These are phyloP conservation scores for Apis florea DNA, from an alignment of 1,140 invertebrate genomes.

Conservation along the genomic window DNA sequence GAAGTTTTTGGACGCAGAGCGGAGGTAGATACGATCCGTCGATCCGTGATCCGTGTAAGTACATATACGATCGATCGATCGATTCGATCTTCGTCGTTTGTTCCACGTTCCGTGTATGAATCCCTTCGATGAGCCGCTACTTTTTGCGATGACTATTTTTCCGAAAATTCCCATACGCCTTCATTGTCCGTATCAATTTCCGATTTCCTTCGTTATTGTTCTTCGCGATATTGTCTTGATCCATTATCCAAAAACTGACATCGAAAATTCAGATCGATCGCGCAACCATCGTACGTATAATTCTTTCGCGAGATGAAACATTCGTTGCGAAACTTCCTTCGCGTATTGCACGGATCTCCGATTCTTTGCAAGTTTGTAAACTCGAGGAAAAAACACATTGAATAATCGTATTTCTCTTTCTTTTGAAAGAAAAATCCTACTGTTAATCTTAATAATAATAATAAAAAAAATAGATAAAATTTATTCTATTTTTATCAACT, in stretches of 20 bases:
- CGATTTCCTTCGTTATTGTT: neutral
- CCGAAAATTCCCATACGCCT: too few species aligned
- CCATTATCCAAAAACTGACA: neutral
- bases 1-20: conserved; percentile 20
- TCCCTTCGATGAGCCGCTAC: neutral
- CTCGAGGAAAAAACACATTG: neutral
- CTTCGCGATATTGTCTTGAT: neutral
- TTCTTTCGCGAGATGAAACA: conserved; percentile 10
- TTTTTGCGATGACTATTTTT: neutral
- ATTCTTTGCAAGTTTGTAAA: neutral
- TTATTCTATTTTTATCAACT: too few species aligned
- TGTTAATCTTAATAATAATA: neutral
- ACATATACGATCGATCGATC: neutral
- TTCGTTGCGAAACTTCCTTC: conserved; percentile 30
- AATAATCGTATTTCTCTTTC: neutral
- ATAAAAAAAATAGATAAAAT: too few species aligned
- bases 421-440: neutral
- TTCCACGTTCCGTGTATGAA: neutral
- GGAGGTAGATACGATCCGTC: conserved; percentile 15
- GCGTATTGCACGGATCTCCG: conserved; percentile 1
- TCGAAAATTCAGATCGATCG: conserved; percentile 26
- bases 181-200: neutral
- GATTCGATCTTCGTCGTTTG: neutral
- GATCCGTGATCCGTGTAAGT: neutral
- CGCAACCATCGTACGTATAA: neutral